Percentiles rank a stretch among this genome's conserved stretches.
phyloP scores from a whole-genome alignment of 2,888 invertebrate species.

The Cheilosia soror region DNA sequence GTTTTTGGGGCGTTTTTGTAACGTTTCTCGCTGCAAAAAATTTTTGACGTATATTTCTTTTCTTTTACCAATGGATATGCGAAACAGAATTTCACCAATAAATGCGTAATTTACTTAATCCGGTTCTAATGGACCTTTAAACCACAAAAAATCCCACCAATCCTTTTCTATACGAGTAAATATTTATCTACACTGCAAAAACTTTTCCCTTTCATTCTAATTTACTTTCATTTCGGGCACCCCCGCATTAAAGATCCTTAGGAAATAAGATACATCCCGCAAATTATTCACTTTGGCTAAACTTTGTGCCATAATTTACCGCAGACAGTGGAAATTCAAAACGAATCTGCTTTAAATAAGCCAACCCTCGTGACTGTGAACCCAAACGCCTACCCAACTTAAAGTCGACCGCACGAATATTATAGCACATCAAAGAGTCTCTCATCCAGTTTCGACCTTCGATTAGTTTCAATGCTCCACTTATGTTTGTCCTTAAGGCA shows the following conservation, averaged over 20 bases:
- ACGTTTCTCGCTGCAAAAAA: too few relatives aligned
- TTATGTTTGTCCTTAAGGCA: conserved; percentile 44
- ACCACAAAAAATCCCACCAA: not conserved
- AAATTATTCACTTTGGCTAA: conserved; percentile 48
- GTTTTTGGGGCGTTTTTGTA: too few relatives aligned
- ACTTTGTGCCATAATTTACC: conserved; percentile 40
- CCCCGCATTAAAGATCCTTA: not conserved
- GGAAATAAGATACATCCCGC: conserved; percentile 8
- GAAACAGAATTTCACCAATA: conserved; percentile 24
- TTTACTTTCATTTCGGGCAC: not conserved
- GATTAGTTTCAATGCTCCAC: conserved; percentile 46
- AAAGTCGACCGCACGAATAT: conserved; percentile 10
- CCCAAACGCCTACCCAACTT: conserved; percentile 12
- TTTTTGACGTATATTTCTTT: too few relatives aligned
- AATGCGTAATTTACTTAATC: conserved; percentile 33
- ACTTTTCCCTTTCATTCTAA: conserved; percentile 45
- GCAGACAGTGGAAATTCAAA: conserved; percentile 31
- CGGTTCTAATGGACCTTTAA: conserved; percentile 16
- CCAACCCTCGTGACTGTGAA: not conserved
- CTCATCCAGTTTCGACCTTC: conserved; percentile 37
- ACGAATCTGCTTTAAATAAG: conserved; percentile 39
- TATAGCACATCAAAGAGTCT: conserved; percentile 37
- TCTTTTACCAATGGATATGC: not conserved
- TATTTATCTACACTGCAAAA: not conserved
- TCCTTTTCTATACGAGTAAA: conserved; percentile 3